Conservation (phyloP, 2,797 vertebrate species). For the Tokudaia tokunoshimensis region DNA sequence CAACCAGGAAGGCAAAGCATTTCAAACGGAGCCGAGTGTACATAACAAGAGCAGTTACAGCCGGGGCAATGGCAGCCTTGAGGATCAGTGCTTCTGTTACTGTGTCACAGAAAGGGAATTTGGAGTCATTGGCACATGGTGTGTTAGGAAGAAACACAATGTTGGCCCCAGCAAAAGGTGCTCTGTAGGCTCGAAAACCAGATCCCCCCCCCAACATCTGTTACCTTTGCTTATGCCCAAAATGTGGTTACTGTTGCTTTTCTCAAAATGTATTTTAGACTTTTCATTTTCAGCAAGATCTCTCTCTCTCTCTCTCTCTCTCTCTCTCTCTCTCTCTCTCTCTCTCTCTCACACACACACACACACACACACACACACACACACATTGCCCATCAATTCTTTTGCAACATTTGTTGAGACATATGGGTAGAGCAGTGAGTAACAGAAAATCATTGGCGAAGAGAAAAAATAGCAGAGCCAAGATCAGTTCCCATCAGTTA, state of each 20-base stretch:
- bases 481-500: slow-evolving; percentile 50
- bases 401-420: slow-evolving; percentile 72
- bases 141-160: slow-evolving; percentile 65
- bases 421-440: slow-evolving; percentile 74
- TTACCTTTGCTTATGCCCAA: slow-evolving; percentile 66
- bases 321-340: too few species aligned
- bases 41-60: slow-evolving; percentile 67
- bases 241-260: slow-evolving; percentile 65
- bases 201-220: slow-evolving; percentile 67
- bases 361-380: not conserved
- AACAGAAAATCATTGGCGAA: slow-evolving; percentile 11
- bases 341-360: too few species aligned
- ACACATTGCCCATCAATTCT: slow-evolving; percentile 55
- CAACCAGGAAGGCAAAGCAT: slow-evolving; percentile 14
- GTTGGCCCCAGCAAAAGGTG: slow-evolving; percentile 65
- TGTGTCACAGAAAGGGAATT: slow-evolving; percentile 58
- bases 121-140: slow-evolving; percentile 53
- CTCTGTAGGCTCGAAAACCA: slow-evolving; percentile 53
- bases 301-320: too few species aligned
- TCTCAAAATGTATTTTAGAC: slow-evolving; percentile 66
- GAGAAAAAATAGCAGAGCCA: slow-evolving; percentile 55
- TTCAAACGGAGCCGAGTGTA: not conserved
- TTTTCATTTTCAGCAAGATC: slow-evolving; percentile 72
- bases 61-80: not conserved
- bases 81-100: slow-evolving; percentile 48